Evolutionary conservation across 2,888 invertebrate species (phyloP), one percentile per base, ranked within the genome.

Genomic region (Steromphala cineraria): DNA sequence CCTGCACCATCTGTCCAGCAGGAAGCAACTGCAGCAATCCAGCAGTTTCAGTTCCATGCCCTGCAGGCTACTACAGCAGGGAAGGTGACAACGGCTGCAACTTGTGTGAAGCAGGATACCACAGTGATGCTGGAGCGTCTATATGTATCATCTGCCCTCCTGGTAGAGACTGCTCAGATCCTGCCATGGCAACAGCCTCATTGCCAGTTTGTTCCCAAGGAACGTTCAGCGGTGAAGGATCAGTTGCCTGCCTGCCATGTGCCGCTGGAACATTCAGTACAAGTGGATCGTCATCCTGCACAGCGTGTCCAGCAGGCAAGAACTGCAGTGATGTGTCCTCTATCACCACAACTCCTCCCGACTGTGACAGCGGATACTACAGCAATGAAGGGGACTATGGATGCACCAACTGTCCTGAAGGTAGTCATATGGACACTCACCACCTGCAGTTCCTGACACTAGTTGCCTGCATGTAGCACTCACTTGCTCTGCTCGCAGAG

Each of bases 281-380:
- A 2, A 83, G 77, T 10, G 88, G 85, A 2, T 76, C 89, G 3
- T 81, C 75, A 7, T 55, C 46, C 2, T 91, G 91, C 80, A 85
- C 85, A 3, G 75, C 83, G 0, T 92, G 92, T 83, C 86, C 86
- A 28, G 85, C 84, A 76, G 87, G 85, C 15, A 79, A 31, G 19
- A 55, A 67, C 24, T 89, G 89, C 78, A 53, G 74, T 1, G 56
- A 82, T 21, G 53, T 82, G n/a, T 86, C 85, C 7, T 81, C 80
- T 24, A 87, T 85, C 13, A 81, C 83, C 7, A 56, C 86, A 17
- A 81, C 87, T 2, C 88, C 88, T 17, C 84, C 87, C 7, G 80
- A 79, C 13, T 92, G 92, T 87, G 83, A 85, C 0, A 83, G 86
- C 0, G 90, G 90, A 13, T 83, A 81, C 40, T 91, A 89, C 87